phyloP scores from a whole-genome alignment of 2,113 vertebrate species.

The Pseudopipra pipra region DNA sequence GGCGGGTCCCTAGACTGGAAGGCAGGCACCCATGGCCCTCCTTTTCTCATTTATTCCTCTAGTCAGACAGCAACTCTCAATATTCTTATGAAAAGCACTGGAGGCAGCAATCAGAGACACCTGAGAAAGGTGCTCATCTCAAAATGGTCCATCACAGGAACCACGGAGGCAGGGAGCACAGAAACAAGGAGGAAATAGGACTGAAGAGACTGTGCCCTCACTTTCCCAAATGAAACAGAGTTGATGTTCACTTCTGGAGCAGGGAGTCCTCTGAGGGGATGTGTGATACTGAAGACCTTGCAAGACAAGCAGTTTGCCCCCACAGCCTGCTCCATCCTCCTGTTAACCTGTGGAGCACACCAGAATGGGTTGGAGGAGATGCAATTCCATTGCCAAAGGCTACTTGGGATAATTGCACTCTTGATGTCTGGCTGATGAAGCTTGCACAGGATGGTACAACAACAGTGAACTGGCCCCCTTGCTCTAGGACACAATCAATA shows the following conservation, averaged over 20 bases:
- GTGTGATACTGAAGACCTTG: neutral
- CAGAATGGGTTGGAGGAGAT: neutral
- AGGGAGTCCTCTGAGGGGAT: neutral
- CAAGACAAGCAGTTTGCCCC: neutral
- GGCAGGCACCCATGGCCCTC: neutral
- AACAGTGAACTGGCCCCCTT: conserved; percentile 10
- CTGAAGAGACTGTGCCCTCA: neutral
- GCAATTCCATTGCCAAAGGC: neutral
- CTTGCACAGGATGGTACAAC: neutral
- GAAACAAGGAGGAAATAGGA: neutral
- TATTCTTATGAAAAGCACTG: neutral
- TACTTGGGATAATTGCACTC: conserved; percentile 5
- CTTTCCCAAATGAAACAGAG: neutral
- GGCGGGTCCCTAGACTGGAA: accelerated
- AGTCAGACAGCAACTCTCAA: neutral
- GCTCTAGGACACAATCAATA: conserved; percentile 77
- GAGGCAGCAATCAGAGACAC: neutral
- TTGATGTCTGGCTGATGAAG: neutral
- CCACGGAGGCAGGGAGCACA: neutral
- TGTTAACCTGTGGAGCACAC: neutral
- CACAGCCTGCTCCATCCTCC: neutral
- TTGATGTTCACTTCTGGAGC: neutral
- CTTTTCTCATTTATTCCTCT: neutral
- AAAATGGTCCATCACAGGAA: neutral
- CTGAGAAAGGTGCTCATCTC: neutral